These are phyloP conservation scores for Hyles lineata DNA, from an alignment of 2,888 invertebrate genomes.

Conservation along the genomic window DNA sequence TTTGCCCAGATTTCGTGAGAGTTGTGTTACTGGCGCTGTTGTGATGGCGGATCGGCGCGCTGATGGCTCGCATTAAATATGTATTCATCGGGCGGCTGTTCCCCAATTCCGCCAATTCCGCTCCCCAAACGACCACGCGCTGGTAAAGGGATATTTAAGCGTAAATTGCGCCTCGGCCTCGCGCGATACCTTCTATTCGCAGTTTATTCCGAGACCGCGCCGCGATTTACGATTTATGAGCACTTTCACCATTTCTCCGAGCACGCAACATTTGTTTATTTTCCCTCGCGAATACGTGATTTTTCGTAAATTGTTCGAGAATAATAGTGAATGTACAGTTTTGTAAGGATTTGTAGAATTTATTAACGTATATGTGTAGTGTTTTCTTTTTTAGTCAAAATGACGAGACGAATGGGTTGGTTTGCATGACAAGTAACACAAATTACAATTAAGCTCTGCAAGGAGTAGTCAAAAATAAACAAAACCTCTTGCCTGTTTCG, in stretches of 20 bases:
- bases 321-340: neutral
- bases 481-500: too few relatives aligned
- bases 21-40: slow-evolving; percentile 13
- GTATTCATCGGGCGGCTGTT: slow-evolving; percentile 39
- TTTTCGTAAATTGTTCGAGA: neutral
- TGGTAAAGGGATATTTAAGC: slow-evolving; percentile 25
- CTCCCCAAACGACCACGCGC: slow-evolving; percentile 21
- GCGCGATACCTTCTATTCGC: neutral
- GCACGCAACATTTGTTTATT: slow-evolving; percentile 17
- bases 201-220: slow-evolving; percentile 10
- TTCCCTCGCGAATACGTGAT: neutral
- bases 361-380: neutral
- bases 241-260: slow-evolving; percentile 9
- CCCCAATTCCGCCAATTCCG: slow-evolving; percentile 25
- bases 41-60: slow-evolving; percentile 28
- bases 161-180: slow-evolving; percentile 13
- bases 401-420: neutral
- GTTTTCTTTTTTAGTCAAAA: neutral
- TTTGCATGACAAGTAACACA: too few relatives aligned
- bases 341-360: neutral
- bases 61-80: slow-evolving; percentile 44
- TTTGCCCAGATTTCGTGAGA: neutral
- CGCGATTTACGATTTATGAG: slow-evolving; percentile 17
- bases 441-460: too few relatives aligned
- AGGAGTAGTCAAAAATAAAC: too few relatives aligned